Evolutionary conservation across 2,797 vertebrate species (phyloP), one percentile per base, ranked within the genome.

Genomic region (Sardinella longiceps): DNA sequence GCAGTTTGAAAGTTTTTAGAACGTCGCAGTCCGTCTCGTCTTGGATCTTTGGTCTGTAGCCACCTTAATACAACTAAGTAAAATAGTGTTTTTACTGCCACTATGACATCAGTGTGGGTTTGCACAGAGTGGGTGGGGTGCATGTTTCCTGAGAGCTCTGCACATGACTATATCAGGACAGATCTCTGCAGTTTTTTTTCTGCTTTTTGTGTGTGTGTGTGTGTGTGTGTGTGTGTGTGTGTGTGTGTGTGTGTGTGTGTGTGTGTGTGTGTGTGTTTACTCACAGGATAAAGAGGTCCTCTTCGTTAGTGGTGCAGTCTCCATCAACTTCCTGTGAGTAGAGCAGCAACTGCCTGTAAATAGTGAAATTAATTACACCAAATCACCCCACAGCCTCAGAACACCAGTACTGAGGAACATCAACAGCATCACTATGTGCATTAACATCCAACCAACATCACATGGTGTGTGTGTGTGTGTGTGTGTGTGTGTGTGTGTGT

Each of bases 231-330:
- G 23, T 63, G 45, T 33, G 63, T 70, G 14, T 30, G 63, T 15
- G 28, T 70, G 63, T 70, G 28, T 70, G 63, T 70, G 30, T 70
- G 63, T 70, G 63, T 70, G 63, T 74, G 66, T 74, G 66, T 74
- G 66, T 74, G 37, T 43, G 70, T 43, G 33, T 23, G 37, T 43
- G 7, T 23, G 18, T 23, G 45, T 0, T 80, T 46, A 98, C 98
- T 98, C 91, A 99, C 98, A 99, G 92, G 88, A 99, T 98, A 84
- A 99, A 99, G 82, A 99, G 98, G 89, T 99, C 98, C 93, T 99
- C 98, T 93, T 99, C 98, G 51, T 96, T 99, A 9, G 97, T 96
- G 23, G 92, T 95, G 91, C 96, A 98, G 84, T 99, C 97, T 85
- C 95, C 97, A 25, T 96, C 97, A 84, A 99, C 97, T 90, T 99